Evolutionary conservation across 35 echinoderm and acorn worm species (phyloP).

Genomic region (Diadema setosum): DNA sequence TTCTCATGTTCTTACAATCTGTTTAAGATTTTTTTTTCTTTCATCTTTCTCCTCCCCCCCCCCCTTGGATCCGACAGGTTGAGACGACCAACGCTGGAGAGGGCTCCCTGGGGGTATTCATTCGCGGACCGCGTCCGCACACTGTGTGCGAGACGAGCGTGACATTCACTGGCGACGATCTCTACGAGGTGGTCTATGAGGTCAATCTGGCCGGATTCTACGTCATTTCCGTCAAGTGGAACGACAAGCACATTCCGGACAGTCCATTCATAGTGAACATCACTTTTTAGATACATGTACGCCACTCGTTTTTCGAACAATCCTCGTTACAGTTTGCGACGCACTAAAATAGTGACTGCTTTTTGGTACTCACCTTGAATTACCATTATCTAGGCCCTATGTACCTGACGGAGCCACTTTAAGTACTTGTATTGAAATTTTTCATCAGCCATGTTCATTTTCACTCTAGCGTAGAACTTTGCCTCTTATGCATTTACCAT

Average conservation of each 20-base stretch:
- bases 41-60: too few species aligned
- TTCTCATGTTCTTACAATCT: too few species aligned
- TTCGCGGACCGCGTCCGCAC: constrained; percentile 79
- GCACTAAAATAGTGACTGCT: too few species aligned
- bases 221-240: constrained; percentile 89
- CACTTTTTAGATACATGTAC: background rate
- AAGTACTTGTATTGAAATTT: too few species aligned
- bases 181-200: constrained; percentile 89
- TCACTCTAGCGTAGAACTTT: too few species aligned
- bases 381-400: too few species aligned
- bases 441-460: too few species aligned
- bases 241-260: constrained; percentile 62
- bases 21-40: too few species aligned
- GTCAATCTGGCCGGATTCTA: constrained; percentile 85
- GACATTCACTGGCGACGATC: constrained; percentile 81
- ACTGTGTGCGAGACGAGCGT: constrained; percentile 79
- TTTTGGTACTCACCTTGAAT: too few species aligned
- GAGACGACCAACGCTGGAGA: constrained; percentile 64
- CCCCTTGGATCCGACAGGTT: constrained; percentile 67
- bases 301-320: background rate
- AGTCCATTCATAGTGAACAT: constrained; percentile 90
- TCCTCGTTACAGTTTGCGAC: background rate
- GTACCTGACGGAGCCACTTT: too few species aligned
- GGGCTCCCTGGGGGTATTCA: constrained; percentile 67
- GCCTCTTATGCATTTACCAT: too few species aligned